These are phyloP conservation scores for Heliconius hermathena DNA, from an alignment of 1,140 invertebrate genomes.

Conservation along the genomic window DNA sequence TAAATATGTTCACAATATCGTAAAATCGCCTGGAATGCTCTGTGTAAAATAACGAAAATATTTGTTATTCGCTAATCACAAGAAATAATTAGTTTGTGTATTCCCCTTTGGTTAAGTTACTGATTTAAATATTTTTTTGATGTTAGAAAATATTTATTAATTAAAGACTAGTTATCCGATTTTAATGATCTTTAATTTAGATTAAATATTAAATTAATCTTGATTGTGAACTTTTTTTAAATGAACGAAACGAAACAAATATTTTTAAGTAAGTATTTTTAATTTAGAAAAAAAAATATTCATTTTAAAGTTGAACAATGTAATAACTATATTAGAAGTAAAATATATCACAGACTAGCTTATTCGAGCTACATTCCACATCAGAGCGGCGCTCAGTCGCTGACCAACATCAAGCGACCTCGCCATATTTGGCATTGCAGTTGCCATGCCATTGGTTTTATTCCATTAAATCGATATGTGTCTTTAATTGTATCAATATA, in stretches of 20 bases:
- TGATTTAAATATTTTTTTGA: background rate
- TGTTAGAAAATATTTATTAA: background rate
- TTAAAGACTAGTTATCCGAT: background rate
- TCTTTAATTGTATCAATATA: background rate
- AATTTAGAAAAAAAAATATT: background rate
- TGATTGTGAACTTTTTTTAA: background rate
- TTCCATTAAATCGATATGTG: background rate
- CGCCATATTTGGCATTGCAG: conserved; percentile 33
- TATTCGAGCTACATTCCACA: conserved; percentile 62
- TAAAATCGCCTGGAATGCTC: background rate
- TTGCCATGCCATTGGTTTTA: background rate
- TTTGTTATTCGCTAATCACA: background rate
- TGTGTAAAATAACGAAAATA: background rate
- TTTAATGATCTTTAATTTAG: background rate
- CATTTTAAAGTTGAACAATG: background rate
- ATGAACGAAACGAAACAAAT: background rate
- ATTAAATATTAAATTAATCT: background rate
- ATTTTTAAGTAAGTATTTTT: background rate
- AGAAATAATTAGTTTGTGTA: background rate
- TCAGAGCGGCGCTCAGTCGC: conserved; percentile 54
- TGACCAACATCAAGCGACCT: conserved; percentile 50
- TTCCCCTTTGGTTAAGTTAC: background rate
- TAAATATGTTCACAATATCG: background rate
- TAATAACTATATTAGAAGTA: background rate
- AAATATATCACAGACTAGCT: background rate